Evolutionary conservation across 2,888 invertebrate genomes (phyloP), one percentile per base, ranked within the genome.

Genomic region (Peribatodes rhomboidaria): DNA sequence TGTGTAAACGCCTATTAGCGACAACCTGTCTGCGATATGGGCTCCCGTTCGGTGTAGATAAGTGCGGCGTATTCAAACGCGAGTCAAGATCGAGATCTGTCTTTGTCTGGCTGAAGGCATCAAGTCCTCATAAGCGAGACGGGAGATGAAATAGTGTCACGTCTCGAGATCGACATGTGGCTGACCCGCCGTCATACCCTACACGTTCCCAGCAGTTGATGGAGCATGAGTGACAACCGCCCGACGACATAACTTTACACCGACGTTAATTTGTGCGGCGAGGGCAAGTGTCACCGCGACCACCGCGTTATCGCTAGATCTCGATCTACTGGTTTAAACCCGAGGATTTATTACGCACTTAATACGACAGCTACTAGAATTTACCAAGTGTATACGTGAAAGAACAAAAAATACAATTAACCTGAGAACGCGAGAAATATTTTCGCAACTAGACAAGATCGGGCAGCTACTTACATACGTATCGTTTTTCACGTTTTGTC

Each of bases 181-280:
- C 84, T 92, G 92, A 92, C 92, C 91, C 86, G 84, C 75, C 87
- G 87, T 90, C 91, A 92, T 90, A 90, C 85, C 86, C 84, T 87
- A 83, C 83, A 86, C 83, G 84, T 88, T 88, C 89, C 89, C 87
- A 90, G 87, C 89, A 90, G 88, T 93, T 93, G 93, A 93, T 93
- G 92, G 87, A 89, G 90, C 92, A 92, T 93, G 93, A 93, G 90
- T 91, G 93, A 91, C 94, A 91, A 84, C 85, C 83, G 82, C 76
- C 81, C 79, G 82, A 77, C 88, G 89, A 89, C 82, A 85, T 91
- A 88, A 91, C 92, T 84, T 93, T 91, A 84, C 85, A 85, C 83
- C 76, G 85, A 87, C 89, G 93, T 92, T 90, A 89, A 92, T 92
- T 90, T 87, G 86, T 86, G 81, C 80, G 81, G 74, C 81, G 85